Base-by-base conservation (phyloP, 2,113 vertebrate genomes). In the Etheostoma spectabile region DNA sequence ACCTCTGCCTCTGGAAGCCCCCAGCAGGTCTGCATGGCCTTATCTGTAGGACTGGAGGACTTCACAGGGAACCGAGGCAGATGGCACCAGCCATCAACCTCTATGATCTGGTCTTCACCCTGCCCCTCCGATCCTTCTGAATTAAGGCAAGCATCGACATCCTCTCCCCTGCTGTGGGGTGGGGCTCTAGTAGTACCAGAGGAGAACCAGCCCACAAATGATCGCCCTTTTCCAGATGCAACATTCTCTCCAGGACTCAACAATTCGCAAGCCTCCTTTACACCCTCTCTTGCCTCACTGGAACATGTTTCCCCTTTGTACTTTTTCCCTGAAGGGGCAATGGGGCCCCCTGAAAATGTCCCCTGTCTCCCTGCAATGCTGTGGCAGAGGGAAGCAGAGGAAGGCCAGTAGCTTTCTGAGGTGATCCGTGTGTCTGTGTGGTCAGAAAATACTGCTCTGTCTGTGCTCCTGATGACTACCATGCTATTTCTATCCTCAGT, bases 1-100 rank as follows among this genome's bases (percentile, higher is more conserved):
- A 96, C 97, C 85, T 97, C 95, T 15, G 95, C 93, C 77, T 99
- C 97, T 0, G 94, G 92, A 77, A 97, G 93, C 2, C 93, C 94
- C 95, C 95, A 96, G 0, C 82, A 90, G 8, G 83, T 86, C 0
- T 49, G 80, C 24, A 30, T 0, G 60, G 69, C 10, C 84, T 86
- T 24, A 18, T 83, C 86, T 56, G 77, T 1, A 6, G 66, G 45
- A 35, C 30, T 5, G 1, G 84, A 80, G 2, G 70, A 85, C 69
- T 80, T 89, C 21, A 12, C 70, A 16, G 46, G 56, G 35, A 92
- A 24, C 22, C 70, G 87, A 48, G 91, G 89, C 62, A 94, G 66
- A 63, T 94, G 92, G 67, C 91, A 92, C 93, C 94, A 95, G 27
- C 93, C 94, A 3, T 95, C 91, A 70, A 95, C 93, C 87, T 96